phyloP scores from a whole-genome alignment of 2,888 invertebrate genomes.

The Dynastes grantii region DNA sequence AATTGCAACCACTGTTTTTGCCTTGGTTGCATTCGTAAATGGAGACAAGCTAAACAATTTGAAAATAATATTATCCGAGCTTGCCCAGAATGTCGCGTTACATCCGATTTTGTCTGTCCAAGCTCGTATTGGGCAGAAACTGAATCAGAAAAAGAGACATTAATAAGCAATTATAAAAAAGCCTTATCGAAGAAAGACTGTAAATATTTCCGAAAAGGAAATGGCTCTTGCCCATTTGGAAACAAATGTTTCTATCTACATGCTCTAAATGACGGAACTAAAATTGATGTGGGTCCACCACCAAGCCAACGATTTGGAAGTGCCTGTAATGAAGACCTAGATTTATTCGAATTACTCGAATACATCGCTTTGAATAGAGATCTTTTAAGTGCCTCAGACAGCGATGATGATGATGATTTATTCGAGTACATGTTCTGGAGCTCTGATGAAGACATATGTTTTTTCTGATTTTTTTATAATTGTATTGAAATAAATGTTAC shows the following conservation, averaged over 20 bases:
- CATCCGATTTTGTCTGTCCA: slow-evolving; percentile 89
- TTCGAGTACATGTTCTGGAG: slow-evolving; percentile 26
- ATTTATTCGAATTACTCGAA: slow-evolving; percentile 66
- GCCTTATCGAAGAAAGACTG: slow-evolving; percentile 85
- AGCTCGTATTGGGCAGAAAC: slow-evolving; percentile 88
- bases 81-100: slow-evolving; percentile 88
- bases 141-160: slow-evolving; percentile 84
- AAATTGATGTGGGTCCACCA: slow-evolving; percentile 80
- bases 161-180: slow-evolving; percentile 83
- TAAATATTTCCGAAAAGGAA: slow-evolving; percentile 87
- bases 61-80: slow-evolving; percentile 86
- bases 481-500: slow-evolving; percentile 26
- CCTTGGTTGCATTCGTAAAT: slow-evolving; percentile 85
- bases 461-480: slow-evolving; percentile 18
- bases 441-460: slow-evolving; percentile 28
- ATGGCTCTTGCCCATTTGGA: slow-evolving; percentile 88
- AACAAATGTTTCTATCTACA: slow-evolving; percentile 91
- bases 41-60: slow-evolving; percentile 86
- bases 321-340: slow-evolving; percentile 61
- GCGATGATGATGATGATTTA: slow-evolving; percentile 29
- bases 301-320: slow-evolving; percentile 74
- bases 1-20: slow-evolving; percentile 91
- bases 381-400: neutral
- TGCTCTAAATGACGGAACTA: slow-evolving; percentile 82
- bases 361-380: neutral